Base-by-base conservation (phyloP, 2,797 vertebrate species). In the Dermochelys coriacea region DNA sequence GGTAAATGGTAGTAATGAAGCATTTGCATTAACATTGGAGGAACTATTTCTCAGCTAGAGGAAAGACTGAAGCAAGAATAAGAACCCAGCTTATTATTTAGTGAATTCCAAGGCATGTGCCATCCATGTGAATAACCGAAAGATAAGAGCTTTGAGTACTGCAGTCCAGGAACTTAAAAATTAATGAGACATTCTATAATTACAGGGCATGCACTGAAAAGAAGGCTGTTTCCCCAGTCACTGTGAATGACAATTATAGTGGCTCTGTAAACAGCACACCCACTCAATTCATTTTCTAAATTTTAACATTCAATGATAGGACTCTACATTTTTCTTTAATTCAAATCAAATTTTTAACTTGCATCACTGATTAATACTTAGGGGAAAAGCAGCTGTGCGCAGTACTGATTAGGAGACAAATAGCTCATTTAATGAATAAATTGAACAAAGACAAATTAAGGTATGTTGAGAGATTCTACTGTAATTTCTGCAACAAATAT, bases 61-160 rank as follows among this genome's bases (percentile, higher is more conserved):
- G 71, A 91, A 90, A 92, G 27, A 81, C 51, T 85, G 90, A 93
- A 92, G 47, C 27, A 89, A 77, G 3, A 2, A 3, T 10, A 54
- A 89, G n/a, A 14, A 92, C 77, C 41, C 91, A 41, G 27, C 64
- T 89, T 89, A 51, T 34, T 91, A 71, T 86, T 93, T 79, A 81
- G 82, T 50, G 85, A 87, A 89, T 90, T 88, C 71, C 52, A 88
- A 92, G 93, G n/a, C 18, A n/a, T 23, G 21, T 47, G 15, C 49
- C 79, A 93, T 15, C 52, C 80, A 78, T 52, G 27, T 1, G 77
- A 92, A 92, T 85, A 92, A 86, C 6, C 12, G 79, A 88, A 89
- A 85, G 52, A 87, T 23, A 93, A 82, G 51, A 88, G 12, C 15
- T 25, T 55, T 80, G 21, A 93, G 83, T 0, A 0, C 12, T 78